phyloP scores from a whole-genome alignment of 2,888 invertebrate genomes.

The Eristalis arbustorum region DNA sequence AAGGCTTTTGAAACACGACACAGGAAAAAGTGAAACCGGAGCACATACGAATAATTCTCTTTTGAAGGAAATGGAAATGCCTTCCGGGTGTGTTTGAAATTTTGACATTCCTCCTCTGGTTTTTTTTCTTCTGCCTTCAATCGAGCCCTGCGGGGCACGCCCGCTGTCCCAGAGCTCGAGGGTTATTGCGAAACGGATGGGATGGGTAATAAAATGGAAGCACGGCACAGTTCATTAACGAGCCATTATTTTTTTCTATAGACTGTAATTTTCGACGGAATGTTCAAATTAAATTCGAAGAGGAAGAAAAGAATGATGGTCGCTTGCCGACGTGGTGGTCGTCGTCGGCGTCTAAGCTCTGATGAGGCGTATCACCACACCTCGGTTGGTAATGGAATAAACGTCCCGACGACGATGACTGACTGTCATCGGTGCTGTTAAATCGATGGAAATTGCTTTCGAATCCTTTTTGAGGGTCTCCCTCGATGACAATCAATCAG shows the following conservation, averaged over 20 bases:
- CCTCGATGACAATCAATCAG: neutral
- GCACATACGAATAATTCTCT: neutral
- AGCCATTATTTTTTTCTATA: neutral
- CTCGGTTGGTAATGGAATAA: neutral
- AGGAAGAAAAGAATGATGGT: too few species aligned
- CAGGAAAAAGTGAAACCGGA: neutral
- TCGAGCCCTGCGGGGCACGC: neutral
- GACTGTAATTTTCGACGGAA: neutral
- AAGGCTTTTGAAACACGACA: neutral
- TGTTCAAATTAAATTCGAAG: neutral
- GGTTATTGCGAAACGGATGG: neutral
- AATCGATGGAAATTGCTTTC: neutral
- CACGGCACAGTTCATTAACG: neutral
- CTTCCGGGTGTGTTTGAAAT: conserved; percentile 26
- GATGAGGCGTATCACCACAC: neutral
- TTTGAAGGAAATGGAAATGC: conserved; percentile 39
- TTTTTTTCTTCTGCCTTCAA: neutral
- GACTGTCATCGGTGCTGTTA: neutral
- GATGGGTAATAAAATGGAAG: neutral
- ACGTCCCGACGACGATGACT: too few species aligned
- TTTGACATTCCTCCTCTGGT: conserved; percentile 2
- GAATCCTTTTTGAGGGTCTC: neutral
- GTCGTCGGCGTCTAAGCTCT: too few species aligned
- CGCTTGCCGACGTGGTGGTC: neutral
- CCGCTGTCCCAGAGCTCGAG: neutral